Conservation (phyloP, 2,888 invertebrate genomes). For the Barypeithes pellucidus region DNA sequence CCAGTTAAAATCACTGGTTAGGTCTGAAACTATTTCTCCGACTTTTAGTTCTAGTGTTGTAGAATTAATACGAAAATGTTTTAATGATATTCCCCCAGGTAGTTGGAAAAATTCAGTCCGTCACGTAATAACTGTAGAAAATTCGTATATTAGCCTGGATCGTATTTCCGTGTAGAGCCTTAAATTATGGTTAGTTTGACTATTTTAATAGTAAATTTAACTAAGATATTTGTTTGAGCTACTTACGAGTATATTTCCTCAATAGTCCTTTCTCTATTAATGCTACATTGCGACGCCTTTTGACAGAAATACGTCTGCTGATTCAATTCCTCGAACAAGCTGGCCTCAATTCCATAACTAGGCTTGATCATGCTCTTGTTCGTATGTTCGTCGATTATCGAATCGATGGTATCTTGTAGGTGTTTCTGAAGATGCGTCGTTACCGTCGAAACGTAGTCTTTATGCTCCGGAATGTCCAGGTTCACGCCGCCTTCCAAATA, state of each 20-base stretch:
- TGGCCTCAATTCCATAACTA: constrained; percentile 77
- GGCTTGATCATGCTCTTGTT: constrained; percentile 74
- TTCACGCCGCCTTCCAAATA: constrained; percentile 73
- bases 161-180: too few species aligned
- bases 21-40: too few species aligned
- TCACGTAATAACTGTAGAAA: too few species aligned
- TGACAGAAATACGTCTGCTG: constrained; percentile 84
- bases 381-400: constrained; percentile 80
- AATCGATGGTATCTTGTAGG: constrained; percentile 79
- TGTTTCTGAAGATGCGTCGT: constrained; percentile 78
- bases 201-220: too few species aligned
- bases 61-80: too few species aligned
- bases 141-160: too few species aligned
- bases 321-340: constrained; percentile 79
- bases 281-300: constrained; percentile 79
- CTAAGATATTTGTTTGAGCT: too few species aligned
- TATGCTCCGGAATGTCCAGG: constrained; percentile 74
- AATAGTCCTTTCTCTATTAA: constrained; percentile 80
- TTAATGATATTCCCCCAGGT: too few species aligned
- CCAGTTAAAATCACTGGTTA: too few species aligned
- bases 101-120: too few species aligned
- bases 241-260: constrained; percentile 79
- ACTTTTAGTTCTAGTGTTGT: too few species aligned
- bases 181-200: too few species aligned
- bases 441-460: constrained; percentile 78